phyloP scores from a whole-genome alignment of 2,113 vertebrate species.

The Pycnonotus jocosus region DNA sequence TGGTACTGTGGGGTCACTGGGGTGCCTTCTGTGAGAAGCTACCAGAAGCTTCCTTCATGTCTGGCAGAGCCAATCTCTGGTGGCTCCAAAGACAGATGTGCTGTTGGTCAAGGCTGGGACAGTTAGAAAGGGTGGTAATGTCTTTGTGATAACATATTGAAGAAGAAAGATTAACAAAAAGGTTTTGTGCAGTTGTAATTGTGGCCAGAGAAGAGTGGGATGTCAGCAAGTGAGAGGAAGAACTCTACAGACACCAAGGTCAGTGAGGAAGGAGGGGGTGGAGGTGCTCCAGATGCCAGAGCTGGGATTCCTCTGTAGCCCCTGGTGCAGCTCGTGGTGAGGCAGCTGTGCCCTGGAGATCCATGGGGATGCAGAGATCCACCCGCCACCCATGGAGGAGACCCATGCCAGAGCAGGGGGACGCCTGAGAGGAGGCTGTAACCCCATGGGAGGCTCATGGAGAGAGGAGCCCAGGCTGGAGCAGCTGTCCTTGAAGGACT shows the following conservation, averaged over 20 bases:
- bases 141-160: neutral
- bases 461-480: neutral
- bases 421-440: neutral
- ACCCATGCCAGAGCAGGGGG: neutral
- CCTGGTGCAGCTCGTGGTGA: neutral
- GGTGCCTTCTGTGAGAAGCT: neutral
- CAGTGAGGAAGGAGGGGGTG: neutral
- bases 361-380: neutral
- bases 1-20: neutral
- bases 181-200: neutral
- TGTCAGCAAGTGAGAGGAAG: neutral
- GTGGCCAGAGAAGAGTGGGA: neutral
- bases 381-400: neutral
- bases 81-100: neutral
- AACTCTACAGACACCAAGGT: neutral
- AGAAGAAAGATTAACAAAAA: neutral
- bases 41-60: neutral
- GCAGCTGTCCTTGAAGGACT: neutral
- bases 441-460: rapidly evolving
- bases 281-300: rapidly evolving
- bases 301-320: neutral
- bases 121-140: neutral
- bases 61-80: neutral
- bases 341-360: neutral
- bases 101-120: neutral